Conservation (phyloP, 2,113 vertebrate genomes). For the Fukomys damarensis region DNA sequence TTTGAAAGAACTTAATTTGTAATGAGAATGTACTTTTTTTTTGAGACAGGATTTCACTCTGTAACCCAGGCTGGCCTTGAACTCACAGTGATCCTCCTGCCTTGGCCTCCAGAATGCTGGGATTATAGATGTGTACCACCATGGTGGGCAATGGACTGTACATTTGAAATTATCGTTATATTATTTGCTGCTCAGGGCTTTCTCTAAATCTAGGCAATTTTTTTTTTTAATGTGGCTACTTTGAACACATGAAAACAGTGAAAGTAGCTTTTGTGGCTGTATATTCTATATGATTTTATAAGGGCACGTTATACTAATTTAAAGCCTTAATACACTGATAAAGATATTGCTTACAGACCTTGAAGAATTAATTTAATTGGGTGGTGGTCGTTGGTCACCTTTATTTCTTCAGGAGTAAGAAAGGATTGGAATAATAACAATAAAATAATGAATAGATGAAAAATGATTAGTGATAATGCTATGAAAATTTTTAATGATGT, state of each 20-base stretch:
- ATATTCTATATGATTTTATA: neutral
- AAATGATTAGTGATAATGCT: constrained; percentile 21
- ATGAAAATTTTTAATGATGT: neutral
- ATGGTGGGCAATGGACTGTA: neutral
- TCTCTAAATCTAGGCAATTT: neutral
- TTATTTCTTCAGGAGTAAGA: neutral
- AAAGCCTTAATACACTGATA: neutral
- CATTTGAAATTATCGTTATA: neutral
- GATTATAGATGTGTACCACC: neutral
- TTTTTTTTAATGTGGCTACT: neutral
- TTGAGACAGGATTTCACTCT: neutral
- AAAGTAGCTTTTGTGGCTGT: neutral
- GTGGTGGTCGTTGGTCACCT: neutral
- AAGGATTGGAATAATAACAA: neutral
- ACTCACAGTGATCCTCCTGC: neutral
- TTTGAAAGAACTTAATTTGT: constrained; percentile 11
- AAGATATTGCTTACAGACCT: neutral
- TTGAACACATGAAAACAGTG: neutral
- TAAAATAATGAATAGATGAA: constrained; percentile 20
- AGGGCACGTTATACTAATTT: neutral
- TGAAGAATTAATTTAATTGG: neutral
- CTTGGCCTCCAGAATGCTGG: neutral
- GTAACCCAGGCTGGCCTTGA: neutral
- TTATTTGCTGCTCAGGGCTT: neutral
- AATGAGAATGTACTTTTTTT: neutral